Base-by-base conservation (phyloP, 2,888 invertebrate genomes). In the Pelosia muscerda region DNA sequence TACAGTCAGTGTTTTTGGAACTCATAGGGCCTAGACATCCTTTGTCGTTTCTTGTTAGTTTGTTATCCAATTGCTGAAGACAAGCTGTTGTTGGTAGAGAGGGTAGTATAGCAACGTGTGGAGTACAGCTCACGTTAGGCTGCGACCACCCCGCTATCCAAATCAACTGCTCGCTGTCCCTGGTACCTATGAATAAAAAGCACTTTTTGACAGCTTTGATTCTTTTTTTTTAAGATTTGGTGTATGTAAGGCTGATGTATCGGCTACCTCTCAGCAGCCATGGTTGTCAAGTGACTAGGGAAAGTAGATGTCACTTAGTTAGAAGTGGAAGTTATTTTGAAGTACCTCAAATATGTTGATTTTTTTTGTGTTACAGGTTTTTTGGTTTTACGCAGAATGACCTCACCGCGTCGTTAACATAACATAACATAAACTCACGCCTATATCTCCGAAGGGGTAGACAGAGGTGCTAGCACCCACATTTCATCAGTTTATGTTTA, bases 21-120 rank as follows among this genome's bases (percentile, higher is more conserved):
- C 95, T 95, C 58, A 95, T 77, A 26, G 96, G 88, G 2, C 96
- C 96, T 15, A 95, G 82, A 76, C 96, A 96, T 22, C 95, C 95
- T 66, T 95, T 96, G 79, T 69, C 69, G 19, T 56, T 42, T 25
- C 31, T 53, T 13, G 2, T 9, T 34, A 38, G 15, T 38, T 62
- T 65, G 31, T 23, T 55, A 10, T 60, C 57, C 19, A 1, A 11
- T 26, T 55, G 56, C 62, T 72, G 65, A 2, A 59, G 15, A 57
- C 72, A 72, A 11, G 63, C 55, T 6, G 67, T 42, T 25, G 96
- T 95, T 25, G 84, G 91, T 34, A 96, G 83, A 71, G 95, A 89
- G 0, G 96, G 96, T 23, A 96, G 87, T 1, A 95, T 95, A 19
- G 95, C 82, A 82, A 95, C 95, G 59, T 93, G 90, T 2, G 95